Percentiles rank a stretch among this genome's conserved stretches.
These are phyloP conservation scores for Burhinus bistriatus DNA, from an alignment of 2,113 vertebrate genomes.

Conservation along the genomic window DNA sequence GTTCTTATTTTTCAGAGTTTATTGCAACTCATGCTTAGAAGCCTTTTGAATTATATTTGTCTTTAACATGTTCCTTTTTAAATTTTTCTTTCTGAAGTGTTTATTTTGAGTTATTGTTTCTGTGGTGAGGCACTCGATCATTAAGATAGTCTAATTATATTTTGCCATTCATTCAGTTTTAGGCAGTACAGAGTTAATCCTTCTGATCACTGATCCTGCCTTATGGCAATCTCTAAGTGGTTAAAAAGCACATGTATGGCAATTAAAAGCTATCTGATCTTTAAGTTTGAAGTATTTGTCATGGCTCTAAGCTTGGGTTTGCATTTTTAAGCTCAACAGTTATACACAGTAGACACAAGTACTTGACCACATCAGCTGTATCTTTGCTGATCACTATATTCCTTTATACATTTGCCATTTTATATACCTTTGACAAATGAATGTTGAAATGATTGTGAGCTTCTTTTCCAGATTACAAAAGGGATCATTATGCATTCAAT, in stretches of 20 bases:
- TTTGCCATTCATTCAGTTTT: neutral
- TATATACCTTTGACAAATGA: neutral
- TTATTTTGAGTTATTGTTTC: neutral
- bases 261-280: neutral
- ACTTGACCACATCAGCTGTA: neutral
- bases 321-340: neutral
- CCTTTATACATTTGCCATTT: neutral
- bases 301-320: neutral
- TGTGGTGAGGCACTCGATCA: neutral
- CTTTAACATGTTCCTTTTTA: neutral
- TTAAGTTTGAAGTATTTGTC: neutral
- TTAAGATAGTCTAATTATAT: neutral
- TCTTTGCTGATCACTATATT: neutral
- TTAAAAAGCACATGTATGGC: neutral
- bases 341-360: neutral
- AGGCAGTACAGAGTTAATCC: neutral
- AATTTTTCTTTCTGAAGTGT: neutral
- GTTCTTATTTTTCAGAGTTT: neutral
- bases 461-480: neutral
- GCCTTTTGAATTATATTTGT: neutral
- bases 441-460: neutral
- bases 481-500: neutral
- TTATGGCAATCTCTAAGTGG: neutral
- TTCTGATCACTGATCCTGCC: neutral
- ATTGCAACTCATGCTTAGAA: neutral